Evolutionary conservation across 2,113 vertebrate genomes (phyloP).

Genomic region (Mirza zaza): DNA sequence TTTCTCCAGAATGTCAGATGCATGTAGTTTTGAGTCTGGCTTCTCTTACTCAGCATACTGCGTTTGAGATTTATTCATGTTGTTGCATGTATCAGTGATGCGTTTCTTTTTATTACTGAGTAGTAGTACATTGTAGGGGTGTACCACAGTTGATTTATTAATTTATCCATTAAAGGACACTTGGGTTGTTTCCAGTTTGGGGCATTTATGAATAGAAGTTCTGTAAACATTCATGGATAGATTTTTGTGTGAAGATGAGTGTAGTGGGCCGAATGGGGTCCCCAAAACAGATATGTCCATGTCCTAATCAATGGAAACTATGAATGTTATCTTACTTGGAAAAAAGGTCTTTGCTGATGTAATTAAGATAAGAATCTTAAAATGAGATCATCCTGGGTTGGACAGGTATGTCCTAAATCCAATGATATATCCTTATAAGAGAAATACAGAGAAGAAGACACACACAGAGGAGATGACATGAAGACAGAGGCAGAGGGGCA

Average conservation of each 20-base stretch:
- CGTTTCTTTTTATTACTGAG: neutral
- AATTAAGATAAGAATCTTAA: neutral
- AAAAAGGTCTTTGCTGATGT: neutral
- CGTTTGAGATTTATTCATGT: neutral
- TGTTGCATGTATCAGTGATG: neutral
- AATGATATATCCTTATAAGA: neutral
- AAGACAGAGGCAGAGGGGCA: neutral
- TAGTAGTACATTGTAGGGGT: neutral
- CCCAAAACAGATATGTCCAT: neutral
- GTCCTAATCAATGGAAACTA: neutral
- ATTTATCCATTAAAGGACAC: neutral
- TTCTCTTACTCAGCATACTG: neutral
- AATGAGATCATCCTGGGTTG: neutral
- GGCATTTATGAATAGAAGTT: neutral
- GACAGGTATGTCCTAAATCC: neutral
- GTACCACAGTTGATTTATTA: neutral
- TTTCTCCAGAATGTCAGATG: neutral
- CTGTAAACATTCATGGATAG: neutral
- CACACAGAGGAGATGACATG: neutral
- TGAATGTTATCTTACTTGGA: neutral
- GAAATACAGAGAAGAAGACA: neutral
- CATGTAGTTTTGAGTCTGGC: neutral
- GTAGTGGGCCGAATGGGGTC: neutral
- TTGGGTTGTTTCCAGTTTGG: neutral
- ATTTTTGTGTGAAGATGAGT: slow-evolving; percentile 15